Evolutionary conservation across 2,113 vertebrate genomes (phyloP).

Genomic region (Melanerpes formicivorus): DNA sequence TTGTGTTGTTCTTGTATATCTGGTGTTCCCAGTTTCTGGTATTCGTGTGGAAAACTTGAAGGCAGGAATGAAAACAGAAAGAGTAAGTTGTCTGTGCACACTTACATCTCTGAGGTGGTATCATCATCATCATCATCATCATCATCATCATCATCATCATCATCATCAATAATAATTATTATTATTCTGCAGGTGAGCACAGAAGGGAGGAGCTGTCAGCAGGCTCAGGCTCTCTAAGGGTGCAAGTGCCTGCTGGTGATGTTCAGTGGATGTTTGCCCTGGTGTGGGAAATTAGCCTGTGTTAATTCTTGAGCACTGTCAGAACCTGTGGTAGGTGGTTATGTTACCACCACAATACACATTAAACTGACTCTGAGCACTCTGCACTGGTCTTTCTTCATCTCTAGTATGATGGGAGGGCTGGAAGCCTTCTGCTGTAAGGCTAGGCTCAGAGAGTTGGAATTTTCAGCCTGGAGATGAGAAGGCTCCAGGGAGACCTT

Average conservation of each 20-base stretch:
- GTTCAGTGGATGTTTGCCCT: background rate
- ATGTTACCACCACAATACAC: background rate
- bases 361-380: background rate
- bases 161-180: too few relatives aligned
- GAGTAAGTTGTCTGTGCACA: background rate
- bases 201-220: background rate
- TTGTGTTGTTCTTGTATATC: background rate
- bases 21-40: background rate
- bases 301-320: background rate
- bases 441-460: background rate
- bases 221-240: background rate
- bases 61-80: background rate
- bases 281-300: background rate
- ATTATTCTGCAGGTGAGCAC: background rate
- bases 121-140: too few relatives aligned
- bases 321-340: background rate
- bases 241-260: too few relatives aligned
- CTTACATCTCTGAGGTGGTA: background rate
- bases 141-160: too few relatives aligned
- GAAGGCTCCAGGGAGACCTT: background rate
- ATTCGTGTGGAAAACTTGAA: background rate
- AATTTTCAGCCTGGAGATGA: background rate
- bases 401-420: background rate
- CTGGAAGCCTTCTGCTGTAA: accelerated
- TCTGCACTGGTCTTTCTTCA: background rate